These are phyloP conservation scores for Ariopsis seemanni DNA, from an alignment of 2,113 vertebrate species.

Conservation along the genomic window DNA sequence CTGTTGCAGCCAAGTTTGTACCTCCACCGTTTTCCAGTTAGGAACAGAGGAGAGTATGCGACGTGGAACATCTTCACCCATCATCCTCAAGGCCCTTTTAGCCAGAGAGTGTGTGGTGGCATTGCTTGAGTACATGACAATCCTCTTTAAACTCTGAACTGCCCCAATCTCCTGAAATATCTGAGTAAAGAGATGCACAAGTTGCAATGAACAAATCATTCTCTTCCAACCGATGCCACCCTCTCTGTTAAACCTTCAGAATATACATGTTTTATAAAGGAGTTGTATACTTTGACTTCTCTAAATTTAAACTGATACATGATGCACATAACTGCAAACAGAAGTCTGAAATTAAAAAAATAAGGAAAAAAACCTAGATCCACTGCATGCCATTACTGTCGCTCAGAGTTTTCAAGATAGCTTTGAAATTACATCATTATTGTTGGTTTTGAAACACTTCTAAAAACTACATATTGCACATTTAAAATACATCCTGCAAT, in stretches of 20 bases:
- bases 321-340: not conserved
- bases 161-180: constrained; percentile 94
- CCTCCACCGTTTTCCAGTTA: constrained; percentile 92
- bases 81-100: constrained; percentile 82
- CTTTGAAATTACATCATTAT: not conserved
- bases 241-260: not conserved
- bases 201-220: not conserved
- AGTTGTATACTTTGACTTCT: not conserved
- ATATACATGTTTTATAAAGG: not conserved
- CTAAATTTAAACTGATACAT: not conserved
- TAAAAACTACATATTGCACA: not conserved
- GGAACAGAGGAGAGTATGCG: constrained; percentile 86
- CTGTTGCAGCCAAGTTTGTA: constrained; percentile 95
- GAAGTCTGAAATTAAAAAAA: not conserved
- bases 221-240: not conserved
- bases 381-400: not conserved
- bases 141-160: constrained; percentile 90
- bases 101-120: constrained; percentile 84
- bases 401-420: too few relatives aligned
- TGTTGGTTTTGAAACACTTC: not conserved
- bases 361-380: not conserved
- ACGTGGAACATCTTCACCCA: constrained; percentile 87
- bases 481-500: not conserved
- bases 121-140: constrained; percentile 90
- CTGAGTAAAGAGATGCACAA: constrained; percentile 63